Evolutionary conservation across 2,113 vertebrate genomes (phyloP).

Genomic region (Castor canadensis): DNA sequence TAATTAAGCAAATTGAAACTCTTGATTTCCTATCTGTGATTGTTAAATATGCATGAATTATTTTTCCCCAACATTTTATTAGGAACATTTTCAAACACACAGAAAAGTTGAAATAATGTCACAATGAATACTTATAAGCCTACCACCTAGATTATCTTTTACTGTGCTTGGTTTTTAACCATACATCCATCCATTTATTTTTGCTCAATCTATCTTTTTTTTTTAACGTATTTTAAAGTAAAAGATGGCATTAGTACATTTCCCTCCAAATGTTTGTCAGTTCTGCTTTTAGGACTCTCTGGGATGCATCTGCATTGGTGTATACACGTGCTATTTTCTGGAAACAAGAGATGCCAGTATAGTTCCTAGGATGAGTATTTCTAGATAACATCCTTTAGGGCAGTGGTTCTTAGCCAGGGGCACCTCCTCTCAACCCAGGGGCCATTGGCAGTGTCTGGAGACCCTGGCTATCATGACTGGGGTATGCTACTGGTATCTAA

Average conservation of each 20-base stretch:
- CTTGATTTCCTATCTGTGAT: constrained; percentile 47
- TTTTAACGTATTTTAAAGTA: background rate
- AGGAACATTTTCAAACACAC: constrained; percentile 38
- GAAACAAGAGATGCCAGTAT: background rate
- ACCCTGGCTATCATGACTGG: background rate
- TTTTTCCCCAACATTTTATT: constrained; percentile 9
- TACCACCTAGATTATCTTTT: constrained; percentile 7
- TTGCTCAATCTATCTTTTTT: background rate
- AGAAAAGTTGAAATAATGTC: constrained; percentile 37
- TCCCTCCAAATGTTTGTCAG: background rate
- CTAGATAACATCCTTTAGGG: background rate
- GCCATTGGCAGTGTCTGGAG: background rate
- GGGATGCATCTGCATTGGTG: background rate
- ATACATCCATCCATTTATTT: background rate
- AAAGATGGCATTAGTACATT: constrained; percentile 18
- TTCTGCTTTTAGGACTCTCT: constrained; percentile 24
- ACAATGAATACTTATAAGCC: background rate
- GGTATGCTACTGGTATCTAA: background rate
- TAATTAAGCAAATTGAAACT: constrained; percentile 52
- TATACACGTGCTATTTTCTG: background rate
- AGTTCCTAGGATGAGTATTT: constrained; percentile 35
- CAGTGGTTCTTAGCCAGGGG: background rate
- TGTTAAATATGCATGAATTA: constrained; percentile 45
- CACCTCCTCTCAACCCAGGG: background rate
- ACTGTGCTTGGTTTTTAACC: background rate